Evolutionary conservation across 30 jellyfish, hydroid and myxozoan species (phyloP).

Genomic region (Mastigias papua): DNA sequence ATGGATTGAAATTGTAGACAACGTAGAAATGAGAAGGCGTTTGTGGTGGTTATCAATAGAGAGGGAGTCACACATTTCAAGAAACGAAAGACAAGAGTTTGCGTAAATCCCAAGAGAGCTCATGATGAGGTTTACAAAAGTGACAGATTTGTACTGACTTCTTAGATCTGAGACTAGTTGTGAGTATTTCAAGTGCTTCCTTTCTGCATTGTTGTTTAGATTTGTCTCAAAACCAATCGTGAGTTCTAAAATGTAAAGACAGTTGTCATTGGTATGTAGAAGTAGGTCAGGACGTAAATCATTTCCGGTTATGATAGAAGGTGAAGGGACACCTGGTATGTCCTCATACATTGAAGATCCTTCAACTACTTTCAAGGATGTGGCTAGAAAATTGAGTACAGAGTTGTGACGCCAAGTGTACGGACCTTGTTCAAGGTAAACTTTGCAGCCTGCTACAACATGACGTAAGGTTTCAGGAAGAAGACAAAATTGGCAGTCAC

Average conservation of each 20-base stretch:
- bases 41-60: neutral
- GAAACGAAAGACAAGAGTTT: neutral
- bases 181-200: neutral
- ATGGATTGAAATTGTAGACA: neutral
- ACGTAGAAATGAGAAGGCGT: neutral
- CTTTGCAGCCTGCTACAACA: neutral
- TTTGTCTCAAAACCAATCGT: neutral
- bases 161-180: neutral
- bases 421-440: neutral
- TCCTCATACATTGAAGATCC: neutral
- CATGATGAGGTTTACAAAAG: neutral
- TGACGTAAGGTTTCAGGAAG: slow-evolving; percentile 1
- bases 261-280: neutral
- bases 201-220: neutral
- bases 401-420: neutral
- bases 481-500: neutral
- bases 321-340: neutral
- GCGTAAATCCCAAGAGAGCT: neutral
- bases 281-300: neutral
- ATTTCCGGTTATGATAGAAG: neutral
- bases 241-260: neutral
- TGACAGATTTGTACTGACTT: neutral
- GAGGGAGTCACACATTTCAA: neutral
- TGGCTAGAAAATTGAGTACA: neutral
- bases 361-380: neutral